These are phyloP conservation scores for Falco cherrug DNA, from an alignment of 2,797 vertebrate species.

Conservation along the genomic window DNA sequence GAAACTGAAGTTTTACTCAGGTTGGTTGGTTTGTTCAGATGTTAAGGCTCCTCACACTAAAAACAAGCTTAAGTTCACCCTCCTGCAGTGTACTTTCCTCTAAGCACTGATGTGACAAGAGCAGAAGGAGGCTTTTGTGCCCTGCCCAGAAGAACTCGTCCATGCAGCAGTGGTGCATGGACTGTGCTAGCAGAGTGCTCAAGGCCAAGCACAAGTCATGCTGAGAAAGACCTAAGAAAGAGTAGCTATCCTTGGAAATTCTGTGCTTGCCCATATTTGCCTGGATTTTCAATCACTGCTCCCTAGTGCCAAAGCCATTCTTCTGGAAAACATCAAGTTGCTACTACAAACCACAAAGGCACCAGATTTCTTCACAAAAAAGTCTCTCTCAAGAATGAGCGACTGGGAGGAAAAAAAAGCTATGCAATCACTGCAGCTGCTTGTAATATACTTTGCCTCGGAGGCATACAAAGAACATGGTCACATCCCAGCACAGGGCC, in stretches of 20 bases:
- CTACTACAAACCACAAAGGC: background rate
- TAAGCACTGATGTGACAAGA: background rate
- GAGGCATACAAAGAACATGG: conserved; percentile 24
- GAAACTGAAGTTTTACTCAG: background rate
- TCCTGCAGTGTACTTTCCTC: background rate
- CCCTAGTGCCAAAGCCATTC: background rate
- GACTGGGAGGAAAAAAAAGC: background rate
- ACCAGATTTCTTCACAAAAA: background rate
- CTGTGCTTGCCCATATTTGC: background rate
- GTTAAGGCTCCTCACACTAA: background rate
- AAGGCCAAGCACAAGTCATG: background rate
- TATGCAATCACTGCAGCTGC: background rate
- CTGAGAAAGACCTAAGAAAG: background rate
- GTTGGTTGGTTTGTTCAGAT: background rate
- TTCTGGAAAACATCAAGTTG: background rate
- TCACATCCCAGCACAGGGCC: background rate
- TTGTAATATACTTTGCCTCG: background rate
- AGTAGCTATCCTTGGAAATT: background rate
- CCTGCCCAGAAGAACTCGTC: background rate
- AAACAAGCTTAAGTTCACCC: background rate
- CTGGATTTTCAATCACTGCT: background rate
- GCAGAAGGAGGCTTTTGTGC: background rate
- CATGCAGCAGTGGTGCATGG: background rate
- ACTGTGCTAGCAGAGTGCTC: background rate
- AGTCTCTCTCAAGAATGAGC: background rate